Evolutionary conservation across 2,888 invertebrate species (phyloP).

Genomic region (Thymelicus acteon): DNA sequence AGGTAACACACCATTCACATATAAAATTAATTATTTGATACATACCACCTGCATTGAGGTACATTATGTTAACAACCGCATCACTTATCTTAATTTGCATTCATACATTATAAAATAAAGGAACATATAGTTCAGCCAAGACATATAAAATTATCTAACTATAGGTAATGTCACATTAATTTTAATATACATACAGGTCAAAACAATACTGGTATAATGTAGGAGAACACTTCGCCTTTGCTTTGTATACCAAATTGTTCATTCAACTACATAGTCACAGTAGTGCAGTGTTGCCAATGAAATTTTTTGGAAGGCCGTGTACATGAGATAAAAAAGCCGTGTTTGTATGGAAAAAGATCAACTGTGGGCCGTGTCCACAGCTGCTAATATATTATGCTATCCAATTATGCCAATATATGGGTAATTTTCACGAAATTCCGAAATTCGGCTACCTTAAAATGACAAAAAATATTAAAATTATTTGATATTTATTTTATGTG

Average conservation of each 20-base stretch:
- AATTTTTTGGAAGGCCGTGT: too few species aligned
- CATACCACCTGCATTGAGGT: background rate
- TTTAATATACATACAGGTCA: background rate
- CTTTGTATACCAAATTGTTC: background rate
- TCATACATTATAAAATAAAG: slow-evolving; percentile 22
- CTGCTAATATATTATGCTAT: too few species aligned
- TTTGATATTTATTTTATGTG: too few species aligned
- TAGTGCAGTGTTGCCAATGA: too few species aligned
- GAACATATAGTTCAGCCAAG: slow-evolving; percentile 24
- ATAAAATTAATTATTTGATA: slow-evolving; percentile 1
- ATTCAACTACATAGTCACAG: background rate
- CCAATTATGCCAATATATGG: too few species aligned
- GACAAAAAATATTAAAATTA: too few species aligned
- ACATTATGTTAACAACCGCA: background rate
- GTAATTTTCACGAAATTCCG: too few species aligned
- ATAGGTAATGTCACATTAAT: slow-evolving; percentile 3
- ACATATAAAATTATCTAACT: slow-evolving; percentile 9
- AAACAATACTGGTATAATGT: slow-evolving; percentile 8
- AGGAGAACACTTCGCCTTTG: background rate
- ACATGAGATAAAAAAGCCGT: too few species aligned
- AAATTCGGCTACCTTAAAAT: too few species aligned
- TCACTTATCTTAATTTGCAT: slow-evolving; percentile 17
- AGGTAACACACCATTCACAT: slow-evolving; percentile 25
- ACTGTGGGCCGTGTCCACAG: too few species aligned
- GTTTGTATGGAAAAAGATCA: too few species aligned